Conservation (phyloP, 2,113 vertebrate species). For the Propithecus coquereli region DNA sequence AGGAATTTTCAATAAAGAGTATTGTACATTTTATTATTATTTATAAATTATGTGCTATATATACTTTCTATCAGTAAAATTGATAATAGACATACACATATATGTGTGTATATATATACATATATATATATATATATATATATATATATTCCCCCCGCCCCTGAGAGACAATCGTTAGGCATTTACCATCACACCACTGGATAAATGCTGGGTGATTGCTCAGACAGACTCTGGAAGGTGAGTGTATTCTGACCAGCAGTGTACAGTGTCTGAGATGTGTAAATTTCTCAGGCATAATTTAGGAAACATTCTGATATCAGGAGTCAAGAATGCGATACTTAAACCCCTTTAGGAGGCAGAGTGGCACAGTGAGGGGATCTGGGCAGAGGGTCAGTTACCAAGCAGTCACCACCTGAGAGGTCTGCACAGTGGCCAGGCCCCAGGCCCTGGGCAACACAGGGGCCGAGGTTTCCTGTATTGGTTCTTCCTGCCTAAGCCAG, state of each 20-base stretch:
- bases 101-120: background rate
- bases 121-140: background rate
- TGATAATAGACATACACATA: background rate
- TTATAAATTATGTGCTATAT: background rate
- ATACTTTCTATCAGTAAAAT: background rate
- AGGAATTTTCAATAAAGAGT: background rate
- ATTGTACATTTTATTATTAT: background rate
- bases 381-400: background rate
- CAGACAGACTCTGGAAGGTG: background rate
- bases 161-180: background rate
- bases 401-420: background rate
- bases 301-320: background rate
- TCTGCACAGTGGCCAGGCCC: background rate
- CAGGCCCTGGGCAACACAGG: background rate
- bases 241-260: background rate
- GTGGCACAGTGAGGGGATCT: background rate
- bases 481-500: background rate
- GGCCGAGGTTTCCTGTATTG: background rate
- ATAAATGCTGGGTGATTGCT: background rate
- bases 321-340: background rate
- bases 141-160: too few relatives aligned
- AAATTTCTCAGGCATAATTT: background rate
- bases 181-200: background rate
- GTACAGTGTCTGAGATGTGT: background rate
- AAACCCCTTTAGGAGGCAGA: background rate